These are phyloP conservation scores for Dysmachus trigonus DNA, from an alignment of 2,888 invertebrate species.

Conservation along the genomic window DNA sequence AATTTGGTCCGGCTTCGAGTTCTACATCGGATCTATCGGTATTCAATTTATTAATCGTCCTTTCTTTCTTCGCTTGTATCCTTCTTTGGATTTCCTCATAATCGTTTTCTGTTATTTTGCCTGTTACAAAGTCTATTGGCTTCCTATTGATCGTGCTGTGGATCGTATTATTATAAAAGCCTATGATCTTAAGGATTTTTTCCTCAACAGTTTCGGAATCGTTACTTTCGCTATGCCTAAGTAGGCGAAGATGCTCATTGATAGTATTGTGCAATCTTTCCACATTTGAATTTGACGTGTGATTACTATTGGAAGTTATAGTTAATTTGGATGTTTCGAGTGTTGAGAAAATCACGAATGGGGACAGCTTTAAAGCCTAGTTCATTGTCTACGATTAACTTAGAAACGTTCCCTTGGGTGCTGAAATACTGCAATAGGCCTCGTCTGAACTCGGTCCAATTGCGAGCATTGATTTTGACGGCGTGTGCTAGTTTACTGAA, in stretches of 20 bases:
- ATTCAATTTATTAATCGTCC: conserved; percentile 39
- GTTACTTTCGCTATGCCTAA: too few relatives aligned
- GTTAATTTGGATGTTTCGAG: too few relatives aligned
- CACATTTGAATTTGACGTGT: too few relatives aligned
- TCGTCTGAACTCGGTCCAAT: conserved; percentile 50
- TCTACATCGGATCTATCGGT: conserved; percentile 23
- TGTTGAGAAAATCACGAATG: too few relatives aligned
- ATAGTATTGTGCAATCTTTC: too few relatives aligned
- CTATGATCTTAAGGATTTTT: too few relatives aligned
- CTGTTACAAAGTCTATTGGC: conserved; percentile 10
- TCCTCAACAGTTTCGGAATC: too few relatives aligned
- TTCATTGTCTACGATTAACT: conserved; percentile 49
- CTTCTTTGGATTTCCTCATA: neutral
- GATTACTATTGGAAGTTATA: too few relatives aligned
- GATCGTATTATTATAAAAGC: too few relatives aligned
- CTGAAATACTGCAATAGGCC: conserved; percentile 45
- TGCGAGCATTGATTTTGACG: conserved; percentile 45
- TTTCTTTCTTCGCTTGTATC: conserved; percentile 21
- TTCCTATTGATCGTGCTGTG: too few relatives aligned
- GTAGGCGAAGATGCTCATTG: too few relatives aligned
- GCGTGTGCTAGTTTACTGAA: conserved; percentile 52
- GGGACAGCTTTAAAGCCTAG: conserved; percentile 51
- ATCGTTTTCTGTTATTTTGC: conserved; percentile 5
- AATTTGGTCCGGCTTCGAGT: neutral
- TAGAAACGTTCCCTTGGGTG: conserved; percentile 45